Evolutionary conservation across 2,113 vertebrate genomes (phyloP).

Genomic region (Symphodus melops): DNA sequence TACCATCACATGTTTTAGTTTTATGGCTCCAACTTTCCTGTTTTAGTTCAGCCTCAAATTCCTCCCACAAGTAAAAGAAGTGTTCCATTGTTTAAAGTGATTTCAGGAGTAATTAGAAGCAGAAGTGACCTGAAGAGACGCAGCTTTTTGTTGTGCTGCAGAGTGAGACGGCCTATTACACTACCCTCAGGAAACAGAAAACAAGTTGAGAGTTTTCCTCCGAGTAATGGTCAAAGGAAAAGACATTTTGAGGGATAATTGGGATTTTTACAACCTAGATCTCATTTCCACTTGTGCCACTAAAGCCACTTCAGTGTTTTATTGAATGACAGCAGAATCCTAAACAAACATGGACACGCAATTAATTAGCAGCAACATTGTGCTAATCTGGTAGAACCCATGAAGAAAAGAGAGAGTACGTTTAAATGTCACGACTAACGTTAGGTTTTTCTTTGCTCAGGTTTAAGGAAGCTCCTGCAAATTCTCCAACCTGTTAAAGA

Average conservation of each 20-base stretch:
- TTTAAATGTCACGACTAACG: too few relatives aligned
- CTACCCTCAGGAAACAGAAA: too few relatives aligned
- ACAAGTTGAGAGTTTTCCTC: not conserved
- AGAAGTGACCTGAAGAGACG: not conserved
- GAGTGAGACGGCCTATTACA: not conserved
- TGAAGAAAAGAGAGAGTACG: not conserved
- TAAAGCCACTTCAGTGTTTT: not conserved
- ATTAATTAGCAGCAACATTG: not conserved
- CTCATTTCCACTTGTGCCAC: not conserved
- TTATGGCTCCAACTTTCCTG: not conserved
- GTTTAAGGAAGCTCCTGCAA: too few relatives aligned
- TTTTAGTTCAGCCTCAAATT: not conserved
- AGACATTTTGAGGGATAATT: not conserved
- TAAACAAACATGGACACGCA: slow-evolving; percentile 1
- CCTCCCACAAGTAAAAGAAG: not conserved
- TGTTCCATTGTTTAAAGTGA: not conserved
- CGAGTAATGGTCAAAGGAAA: not conserved
- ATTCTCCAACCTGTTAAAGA: too few relatives aligned
- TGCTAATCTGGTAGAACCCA: not conserved
- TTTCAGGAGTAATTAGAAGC: not conserved
- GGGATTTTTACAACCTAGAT: not conserved
- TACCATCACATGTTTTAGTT: not conserved
- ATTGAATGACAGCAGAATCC: not conserved
- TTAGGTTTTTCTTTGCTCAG: too few relatives aligned
- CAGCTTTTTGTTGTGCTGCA: not conserved